A percentile compares a stretch with the other conserved stretches of the same genome.
These are phyloP conservation scores for Oreotrochilus melanogaster DNA, from an alignment of 2,113 vertebrate species.

Conservation along the genomic window DNA sequence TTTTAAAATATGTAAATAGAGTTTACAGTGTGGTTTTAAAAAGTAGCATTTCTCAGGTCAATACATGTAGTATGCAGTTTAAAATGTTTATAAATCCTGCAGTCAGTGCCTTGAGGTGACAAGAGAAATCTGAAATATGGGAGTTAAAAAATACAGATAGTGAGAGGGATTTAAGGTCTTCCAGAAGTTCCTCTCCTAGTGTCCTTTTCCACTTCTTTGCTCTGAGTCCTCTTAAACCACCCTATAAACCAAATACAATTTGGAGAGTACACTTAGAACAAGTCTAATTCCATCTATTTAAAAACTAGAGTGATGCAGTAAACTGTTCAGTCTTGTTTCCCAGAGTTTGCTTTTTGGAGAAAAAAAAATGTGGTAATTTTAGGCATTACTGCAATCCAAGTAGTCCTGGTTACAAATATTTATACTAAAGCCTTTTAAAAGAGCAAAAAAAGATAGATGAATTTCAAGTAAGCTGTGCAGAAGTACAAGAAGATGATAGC, in stretches of 20 bases:
- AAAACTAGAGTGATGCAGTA: background rate
- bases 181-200: background rate
- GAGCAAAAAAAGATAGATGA: background rate
- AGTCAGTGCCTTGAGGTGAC: background rate
- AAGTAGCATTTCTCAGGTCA: background rate
- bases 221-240: background rate
- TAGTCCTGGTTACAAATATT: slow-evolving; percentile 6
- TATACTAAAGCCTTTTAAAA: slow-evolving; percentile 43
- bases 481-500: background rate
- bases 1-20: background rate
- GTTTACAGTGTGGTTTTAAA: background rate
- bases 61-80: background rate
- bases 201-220: background rate
- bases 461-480: slow-evolving; percentile 17
- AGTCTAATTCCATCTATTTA: background rate
- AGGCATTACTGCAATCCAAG: slow-evolving; percentile 7
- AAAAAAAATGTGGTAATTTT: slow-evolving; percentile 26
- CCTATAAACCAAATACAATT: background rate
- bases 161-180: background rate
- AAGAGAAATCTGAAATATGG: background rate
- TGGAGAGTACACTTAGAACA: background rate
- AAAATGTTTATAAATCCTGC: background rate
- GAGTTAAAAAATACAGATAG: background rate
- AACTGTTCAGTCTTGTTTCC: background rate
- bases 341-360: background rate